Conservation (phyloP, 2,113 vertebrate genomes). For the Chaetodon auriga region DNA sequence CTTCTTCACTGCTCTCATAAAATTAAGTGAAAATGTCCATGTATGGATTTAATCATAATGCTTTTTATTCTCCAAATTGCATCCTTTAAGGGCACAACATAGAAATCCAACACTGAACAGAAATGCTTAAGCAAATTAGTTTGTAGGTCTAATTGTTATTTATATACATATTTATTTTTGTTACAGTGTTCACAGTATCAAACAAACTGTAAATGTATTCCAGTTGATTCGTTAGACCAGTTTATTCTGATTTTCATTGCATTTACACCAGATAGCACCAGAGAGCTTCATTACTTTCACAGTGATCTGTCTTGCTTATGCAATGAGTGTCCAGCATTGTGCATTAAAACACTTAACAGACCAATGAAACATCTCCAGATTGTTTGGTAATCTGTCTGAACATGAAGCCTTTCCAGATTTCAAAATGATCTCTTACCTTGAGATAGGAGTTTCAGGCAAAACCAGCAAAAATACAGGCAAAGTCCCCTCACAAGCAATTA, state of each 20-base stretch:
- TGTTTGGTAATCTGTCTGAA: not conserved
- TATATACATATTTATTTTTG: not conserved
- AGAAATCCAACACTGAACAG: not conserved
- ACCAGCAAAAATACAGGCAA: not conserved
- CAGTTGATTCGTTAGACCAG: not conserved
- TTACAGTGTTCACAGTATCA: not conserved
- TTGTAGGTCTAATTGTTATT: no score
- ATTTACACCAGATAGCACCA: slow-evolving; percentile 46
- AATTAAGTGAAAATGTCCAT: not conserved
- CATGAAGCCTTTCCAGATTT: not conserved
- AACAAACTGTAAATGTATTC: not conserved
- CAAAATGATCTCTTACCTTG: slow-evolving; percentile 39
- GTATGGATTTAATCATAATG: not conserved
- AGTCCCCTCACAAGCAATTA: not conserved
- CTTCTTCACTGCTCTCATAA: not conserved
- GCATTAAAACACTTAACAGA: no score
- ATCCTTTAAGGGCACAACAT: not conserved
- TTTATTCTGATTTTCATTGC: slow-evolving; percentile 1
- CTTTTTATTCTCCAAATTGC: not conserved
- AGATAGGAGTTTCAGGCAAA: not conserved
- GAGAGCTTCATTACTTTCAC: slow-evolving; percentile 9
- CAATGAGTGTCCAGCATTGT: not conserved
- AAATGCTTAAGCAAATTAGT: not conserved
- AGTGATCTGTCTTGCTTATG: not conserved
- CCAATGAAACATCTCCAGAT: not conserved